phyloP scores from a whole-genome alignment of 1,140 invertebrate genomes.

The Trichoplusia ni region DNA sequence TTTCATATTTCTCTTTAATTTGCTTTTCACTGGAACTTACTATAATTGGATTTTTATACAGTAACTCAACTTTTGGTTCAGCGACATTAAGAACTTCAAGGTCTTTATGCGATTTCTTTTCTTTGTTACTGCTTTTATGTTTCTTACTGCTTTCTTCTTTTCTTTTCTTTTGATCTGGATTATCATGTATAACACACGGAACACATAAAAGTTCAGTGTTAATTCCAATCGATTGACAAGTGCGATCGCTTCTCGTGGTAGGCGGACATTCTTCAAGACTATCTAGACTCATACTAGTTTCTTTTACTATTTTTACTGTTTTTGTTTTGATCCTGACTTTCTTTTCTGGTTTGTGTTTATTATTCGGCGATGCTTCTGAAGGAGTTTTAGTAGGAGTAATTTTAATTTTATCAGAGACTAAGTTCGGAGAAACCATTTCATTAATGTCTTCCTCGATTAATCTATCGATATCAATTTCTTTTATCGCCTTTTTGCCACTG shows the following conservation, averaged over 20 bases:
- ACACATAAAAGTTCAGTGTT: conserved; percentile 69
- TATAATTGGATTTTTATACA: conserved; percentile 66
- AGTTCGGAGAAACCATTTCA: background rate
- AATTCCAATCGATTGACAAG: conserved; percentile 60
- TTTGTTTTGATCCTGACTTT: conserved; percentile 28
- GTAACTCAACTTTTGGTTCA: conserved; percentile 56
- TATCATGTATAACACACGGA: conserved; percentile 69
- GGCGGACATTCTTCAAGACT: conserved; percentile 59
- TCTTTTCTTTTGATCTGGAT: conserved; percentile 49
- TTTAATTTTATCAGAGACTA: background rate
- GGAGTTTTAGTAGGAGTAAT: background rate
- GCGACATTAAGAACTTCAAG: background rate
- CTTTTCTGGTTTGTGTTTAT: conserved; percentile 30
- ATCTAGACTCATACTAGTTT: conserved; percentile 70
- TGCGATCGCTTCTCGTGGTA: conserved; percentile 40
- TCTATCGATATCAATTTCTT: conserved; percentile 11
- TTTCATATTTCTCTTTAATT: conserved; percentile 35
- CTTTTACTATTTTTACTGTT: conserved; percentile 46
- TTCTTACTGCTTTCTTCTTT: conserved; percentile 34
- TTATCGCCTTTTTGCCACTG: conserved; percentile 25
- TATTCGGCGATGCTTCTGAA: background rate
- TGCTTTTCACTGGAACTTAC: conserved; percentile 51
- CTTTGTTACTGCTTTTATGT: conserved; percentile 3
- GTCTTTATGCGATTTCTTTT: conserved; percentile 27
- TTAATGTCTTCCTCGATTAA: conserved; percentile 1